phyloP scores from a whole-genome alignment of 2,113 vertebrate species.

The Centropristis striata region DNA sequence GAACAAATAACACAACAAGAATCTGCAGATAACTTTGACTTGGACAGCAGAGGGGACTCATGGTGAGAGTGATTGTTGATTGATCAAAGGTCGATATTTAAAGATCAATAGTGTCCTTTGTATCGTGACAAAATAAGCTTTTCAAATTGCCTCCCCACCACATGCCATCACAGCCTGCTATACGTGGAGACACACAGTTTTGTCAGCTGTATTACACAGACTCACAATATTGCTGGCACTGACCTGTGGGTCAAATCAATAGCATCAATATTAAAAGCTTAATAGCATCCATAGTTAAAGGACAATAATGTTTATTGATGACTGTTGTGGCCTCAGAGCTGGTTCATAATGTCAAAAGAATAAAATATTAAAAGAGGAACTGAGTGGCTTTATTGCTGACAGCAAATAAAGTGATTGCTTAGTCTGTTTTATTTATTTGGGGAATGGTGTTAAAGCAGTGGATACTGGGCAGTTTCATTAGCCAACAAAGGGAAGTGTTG shows the following conservation, averaged over 20 bases:
- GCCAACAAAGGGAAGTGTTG: background rate
- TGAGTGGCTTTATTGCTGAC: background rate
- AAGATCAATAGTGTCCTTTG: background rate
- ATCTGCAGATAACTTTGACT: background rate
- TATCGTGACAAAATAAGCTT: background rate
- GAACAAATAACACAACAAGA: background rate
- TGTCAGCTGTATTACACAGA: slow-evolving; percentile 8
- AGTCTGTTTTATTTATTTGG: background rate
- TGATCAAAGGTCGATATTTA: background rate
- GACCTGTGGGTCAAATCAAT: slow-evolving; percentile 46
- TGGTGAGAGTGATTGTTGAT: background rate
- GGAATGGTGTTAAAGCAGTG: background rate
- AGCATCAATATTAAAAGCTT: slow-evolving; percentile 37
- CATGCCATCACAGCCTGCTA: background rate
- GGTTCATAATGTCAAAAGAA: slow-evolving; percentile 5
- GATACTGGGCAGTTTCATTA: background rate
- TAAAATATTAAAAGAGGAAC: slow-evolving; percentile 8
- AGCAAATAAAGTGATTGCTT: background rate
- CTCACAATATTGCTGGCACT: slow-evolving; percentile 18
- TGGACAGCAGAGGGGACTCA: background rate
- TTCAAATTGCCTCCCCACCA: slow-evolving; percentile 4
- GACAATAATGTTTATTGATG: slow-evolving; percentile 36
- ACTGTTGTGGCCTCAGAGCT: background rate
- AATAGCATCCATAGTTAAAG: slow-evolving; percentile 33
- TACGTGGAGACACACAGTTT: background rate